Evolutionary conservation across 2,888 invertebrate genomes (phyloP).

Genomic region (Eulithis prunata): DNA sequence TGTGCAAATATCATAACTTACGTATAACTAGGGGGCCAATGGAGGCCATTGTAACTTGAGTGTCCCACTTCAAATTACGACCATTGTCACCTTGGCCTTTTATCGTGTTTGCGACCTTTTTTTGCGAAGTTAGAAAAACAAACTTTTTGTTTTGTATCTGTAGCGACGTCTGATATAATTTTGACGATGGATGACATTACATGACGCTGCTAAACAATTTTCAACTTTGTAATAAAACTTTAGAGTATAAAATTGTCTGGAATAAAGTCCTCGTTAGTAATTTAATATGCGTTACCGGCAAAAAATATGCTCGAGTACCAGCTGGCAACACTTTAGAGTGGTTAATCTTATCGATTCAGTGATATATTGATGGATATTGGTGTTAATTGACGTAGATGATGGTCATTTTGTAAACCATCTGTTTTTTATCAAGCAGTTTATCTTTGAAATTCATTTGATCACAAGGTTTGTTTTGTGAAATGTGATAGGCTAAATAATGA

Average conservation of each 20-base stretch:
- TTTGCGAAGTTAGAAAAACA: slow-evolving; percentile 63
- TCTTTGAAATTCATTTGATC: neutral
- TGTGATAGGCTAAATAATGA: neutral
- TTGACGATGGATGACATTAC: slow-evolving; percentile 37
- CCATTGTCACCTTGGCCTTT: slow-evolving; percentile 57
- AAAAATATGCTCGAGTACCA: slow-evolving; percentile 50
- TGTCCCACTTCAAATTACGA: slow-evolving; percentile 61
- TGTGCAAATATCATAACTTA: slow-evolving; percentile 40
- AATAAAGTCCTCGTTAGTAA: slow-evolving; percentile 48
- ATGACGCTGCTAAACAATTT: slow-evolving; percentile 2
- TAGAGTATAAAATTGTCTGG: slow-evolving; percentile 15
- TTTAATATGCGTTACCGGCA: slow-evolving; percentile 45
- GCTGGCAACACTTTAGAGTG: slow-evolving; percentile 52
- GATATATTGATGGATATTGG: slow-evolving; percentile 52
- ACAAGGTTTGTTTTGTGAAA: neutral
- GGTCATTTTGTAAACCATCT: slow-evolving; percentile 44
- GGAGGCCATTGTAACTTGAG: slow-evolving; percentile 59
- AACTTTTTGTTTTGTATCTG: slow-evolving; percentile 62
- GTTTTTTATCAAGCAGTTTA: slow-evolving; percentile 18
- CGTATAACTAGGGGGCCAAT: slow-evolving; percentile 45
- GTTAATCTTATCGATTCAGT: slow-evolving; percentile 57
- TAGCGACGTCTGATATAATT: slow-evolving; percentile 44
- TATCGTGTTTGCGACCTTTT: slow-evolving; percentile 52
- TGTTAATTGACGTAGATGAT: slow-evolving; percentile 61
- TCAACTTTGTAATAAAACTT: slow-evolving; percentile 2